Evolutionary conservation across 1,140 invertebrate genomes (phyloP), one percentile per base, ranked within the genome.

Genomic region (Mercenaria mercenaria): DNA sequence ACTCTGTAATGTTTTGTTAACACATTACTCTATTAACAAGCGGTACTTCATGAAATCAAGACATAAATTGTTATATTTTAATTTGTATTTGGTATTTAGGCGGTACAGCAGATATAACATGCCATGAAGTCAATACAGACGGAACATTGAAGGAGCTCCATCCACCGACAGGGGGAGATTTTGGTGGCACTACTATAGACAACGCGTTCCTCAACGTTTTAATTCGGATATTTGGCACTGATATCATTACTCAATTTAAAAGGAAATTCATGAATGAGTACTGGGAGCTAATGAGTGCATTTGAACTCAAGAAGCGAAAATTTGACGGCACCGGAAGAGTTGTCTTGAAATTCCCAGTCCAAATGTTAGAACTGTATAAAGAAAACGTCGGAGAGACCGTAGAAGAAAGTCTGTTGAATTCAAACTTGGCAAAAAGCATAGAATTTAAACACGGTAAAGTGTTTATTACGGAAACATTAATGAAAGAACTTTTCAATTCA

Each of bases 51-150:
- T n/a, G n/a, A n/a, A n/a, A n/a, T n/a, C n/a, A n/a, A n/a, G n/a
- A n/a, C n/a, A n/a, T n/a, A n/a, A n/a, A n/a, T n/a, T n/a, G n/a
- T n/a, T n/a, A n/a, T n/a, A n/a, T n/a, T n/a, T n/a, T n/a, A n/a
- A 47, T 47, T 47, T 47, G 15, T 47, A 8, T 47, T 47, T 6
- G 6, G 15, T 47, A 37, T 72, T 15, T 15, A 88, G 86, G 86
- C 20, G 86, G 86, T 18, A 88, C 86, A 6, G 76, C 56, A 34
- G 86, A 88, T 15, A 88, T 88, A 80, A 59, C 86, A 23, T 77
- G 50, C 37, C 76, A 80, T 79, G 77, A 88, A 52, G 47, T 80
- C 6, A 80, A 34, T 11, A 13, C n/a, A 15, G 77, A 50, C 34
- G 76, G 56, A 18, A 56, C 50, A 0, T 34, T 88, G 15, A 88